Conservation (phyloP, 2,797 vertebrate genomes). For the Crocidura indochinensis region DNA sequence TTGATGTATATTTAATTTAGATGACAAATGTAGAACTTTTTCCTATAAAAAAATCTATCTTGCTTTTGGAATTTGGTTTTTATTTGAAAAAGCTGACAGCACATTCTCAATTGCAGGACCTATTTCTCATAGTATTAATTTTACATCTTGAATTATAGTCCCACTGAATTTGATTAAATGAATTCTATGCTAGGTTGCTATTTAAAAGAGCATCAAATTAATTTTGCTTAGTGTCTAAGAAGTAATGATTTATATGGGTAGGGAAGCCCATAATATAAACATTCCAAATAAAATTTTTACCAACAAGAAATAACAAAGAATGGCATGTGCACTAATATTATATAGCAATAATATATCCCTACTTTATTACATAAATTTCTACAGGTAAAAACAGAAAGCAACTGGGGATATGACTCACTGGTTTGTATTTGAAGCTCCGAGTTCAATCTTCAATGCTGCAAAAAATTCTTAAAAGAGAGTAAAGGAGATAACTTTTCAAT, state of each 20-base stretch:
- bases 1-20: slow-evolving; percentile 61
- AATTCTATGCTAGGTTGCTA: not conserved
- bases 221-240: not conserved
- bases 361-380: not conserved
- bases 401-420: too few relatives aligned
- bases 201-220: slow-evolving; percentile 51
- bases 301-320: slow-evolving; percentile 8
- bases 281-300: slow-evolving; percentile 37
- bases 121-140: slow-evolving; percentile 20
- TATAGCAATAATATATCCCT: not conserved
- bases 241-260: slow-evolving; percentile 5
- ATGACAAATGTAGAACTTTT: not conserved
- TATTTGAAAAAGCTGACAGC: not conserved
- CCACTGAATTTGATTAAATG: slow-evolving; percentile 32
- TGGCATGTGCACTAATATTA: not conserved
- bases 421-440: too few relatives aligned
- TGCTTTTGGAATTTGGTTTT: slow-evolving; percentile 20
- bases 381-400: not conserved
- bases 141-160: not conserved
- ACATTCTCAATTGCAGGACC: not conserved
- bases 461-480: too few relatives aligned
- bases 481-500: too few relatives aligned
- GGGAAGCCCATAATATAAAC: not conserved
- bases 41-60: not conserved
- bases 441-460: too few relatives aligned